These are phyloP conservation scores for Aphrophora alni DNA, from an alignment of 2,888 invertebrate genomes.

Conservation along the genomic window DNA sequence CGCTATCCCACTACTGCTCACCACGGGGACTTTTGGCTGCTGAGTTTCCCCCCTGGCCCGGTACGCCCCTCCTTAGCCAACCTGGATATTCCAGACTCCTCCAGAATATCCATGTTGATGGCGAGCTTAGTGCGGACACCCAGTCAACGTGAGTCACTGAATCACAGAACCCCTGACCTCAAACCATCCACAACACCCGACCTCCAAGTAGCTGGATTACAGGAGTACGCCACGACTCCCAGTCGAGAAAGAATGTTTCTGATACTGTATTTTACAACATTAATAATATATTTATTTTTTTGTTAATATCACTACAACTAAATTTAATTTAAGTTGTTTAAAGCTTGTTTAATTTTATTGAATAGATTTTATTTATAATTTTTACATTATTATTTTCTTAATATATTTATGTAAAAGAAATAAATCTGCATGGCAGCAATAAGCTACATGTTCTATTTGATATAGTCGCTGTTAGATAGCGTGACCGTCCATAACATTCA, in stretches of 20 bases:
- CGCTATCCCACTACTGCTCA: constrained; percentile 92
- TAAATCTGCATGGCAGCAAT: no score
- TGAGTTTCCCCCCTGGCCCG: constrained; percentile 99
- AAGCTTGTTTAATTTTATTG: no score
- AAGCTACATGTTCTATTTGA: no score
- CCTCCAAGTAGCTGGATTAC: constrained; percentile 98
- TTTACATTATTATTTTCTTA: no score
- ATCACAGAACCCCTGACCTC: constrained; percentile 82
- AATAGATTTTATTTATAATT: no score
- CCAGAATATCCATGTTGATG: constrained; percentile 93
- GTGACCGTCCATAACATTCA: no score
- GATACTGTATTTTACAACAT: no score
- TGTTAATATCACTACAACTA: no score
- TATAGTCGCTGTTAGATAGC: no score
- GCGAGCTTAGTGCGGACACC: constrained; percentile 95
- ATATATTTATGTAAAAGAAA: no score
- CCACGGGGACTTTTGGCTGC: constrained; percentile 99
- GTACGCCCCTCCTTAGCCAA: constrained; percentile 97
- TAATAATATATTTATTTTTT: no score
- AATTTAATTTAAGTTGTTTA: no score
- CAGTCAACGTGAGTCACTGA: constrained; percentile 80
- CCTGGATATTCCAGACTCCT: constrained; percentile 86
- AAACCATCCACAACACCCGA: constrained; percentile 89
- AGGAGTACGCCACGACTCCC: constrained; percentile 82
- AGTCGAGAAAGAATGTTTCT: neutral